Conservation (phyloP, 2,113 vertebrate genomes). For the Percopsis transmontana region DNA sequence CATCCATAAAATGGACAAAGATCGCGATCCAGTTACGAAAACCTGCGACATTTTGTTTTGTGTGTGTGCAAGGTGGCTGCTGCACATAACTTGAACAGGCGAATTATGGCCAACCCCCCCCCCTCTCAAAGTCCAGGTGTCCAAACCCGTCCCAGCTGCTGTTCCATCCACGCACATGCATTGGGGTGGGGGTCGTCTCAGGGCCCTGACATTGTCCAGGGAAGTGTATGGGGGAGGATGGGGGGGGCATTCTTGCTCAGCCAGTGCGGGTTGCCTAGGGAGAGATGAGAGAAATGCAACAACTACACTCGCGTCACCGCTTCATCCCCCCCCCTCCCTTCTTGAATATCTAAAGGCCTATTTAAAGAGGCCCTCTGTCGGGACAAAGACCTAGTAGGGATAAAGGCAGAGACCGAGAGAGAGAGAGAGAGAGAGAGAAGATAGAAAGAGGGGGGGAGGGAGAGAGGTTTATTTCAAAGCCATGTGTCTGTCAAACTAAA, state of each 20-base stretch:
- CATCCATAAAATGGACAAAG: no score
- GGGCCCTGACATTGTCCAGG: background rate
- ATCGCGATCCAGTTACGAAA: no score
- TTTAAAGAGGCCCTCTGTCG: slow-evolving; percentile 77
- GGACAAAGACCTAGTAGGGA: slow-evolving; percentile 78
- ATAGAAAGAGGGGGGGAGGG: slow-evolving; percentile 61
- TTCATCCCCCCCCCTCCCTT: slow-evolving; percentile 46
- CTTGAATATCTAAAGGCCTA: slow-evolving; percentile 78
- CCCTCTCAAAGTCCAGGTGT: slow-evolving; percentile 50
- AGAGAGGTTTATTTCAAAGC: slow-evolving; percentile 51
- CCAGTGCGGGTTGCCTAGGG: slow-evolving; percentile 94
- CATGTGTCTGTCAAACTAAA: no score
- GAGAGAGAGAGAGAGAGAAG: slow-evolving; percentile 52
- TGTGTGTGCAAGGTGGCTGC: no score
- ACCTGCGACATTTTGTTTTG: no score
- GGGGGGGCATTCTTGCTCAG: slow-evolving; percentile 91
- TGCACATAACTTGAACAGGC: no score
- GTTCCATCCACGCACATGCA: slow-evolving; percentile 46
- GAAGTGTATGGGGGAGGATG: background rate
- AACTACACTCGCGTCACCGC: slow-evolving; percentile 82
- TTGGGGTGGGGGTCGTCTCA: background rate
- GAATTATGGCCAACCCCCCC: no score
- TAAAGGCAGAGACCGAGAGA: slow-evolving; percentile 40
- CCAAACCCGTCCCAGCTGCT: slow-evolving; percentile 70
- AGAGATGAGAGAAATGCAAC: slow-evolving; percentile 85